Evolutionary conservation across 2,888 invertebrate genomes (phyloP).

Genomic region (Lacanobia oleracea): DNA sequence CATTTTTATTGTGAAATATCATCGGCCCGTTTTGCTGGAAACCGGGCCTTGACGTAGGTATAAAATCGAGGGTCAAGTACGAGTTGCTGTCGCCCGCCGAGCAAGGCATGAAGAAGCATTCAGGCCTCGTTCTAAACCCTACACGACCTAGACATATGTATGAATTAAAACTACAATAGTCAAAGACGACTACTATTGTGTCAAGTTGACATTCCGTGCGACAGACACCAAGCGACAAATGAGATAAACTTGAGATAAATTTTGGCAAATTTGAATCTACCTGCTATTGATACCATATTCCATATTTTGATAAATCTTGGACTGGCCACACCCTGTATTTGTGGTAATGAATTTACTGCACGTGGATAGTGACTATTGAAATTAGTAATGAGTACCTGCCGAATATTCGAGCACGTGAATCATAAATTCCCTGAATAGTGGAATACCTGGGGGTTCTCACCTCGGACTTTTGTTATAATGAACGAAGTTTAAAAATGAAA

Average conservation of each 20-base stretch:
- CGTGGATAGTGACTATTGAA: neutral
- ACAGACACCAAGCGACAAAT: neutral
- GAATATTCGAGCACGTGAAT: neutral
- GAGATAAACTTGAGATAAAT: too few species aligned
- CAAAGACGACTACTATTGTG: neutral
- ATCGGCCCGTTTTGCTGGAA: neutral
- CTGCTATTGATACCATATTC: too few species aligned
- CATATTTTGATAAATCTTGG: too few species aligned
- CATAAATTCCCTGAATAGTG: neutral
- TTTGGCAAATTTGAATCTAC: neutral
- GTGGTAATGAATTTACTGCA: too few species aligned
- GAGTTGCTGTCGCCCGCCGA: neutral
- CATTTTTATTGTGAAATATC: neutral
- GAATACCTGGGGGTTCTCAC: too few species aligned
- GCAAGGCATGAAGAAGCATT: neutral
- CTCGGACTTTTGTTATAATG: too few species aligned
- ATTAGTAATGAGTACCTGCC: neutral
- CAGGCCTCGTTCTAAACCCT: neutral
- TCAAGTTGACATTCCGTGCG: neutral
- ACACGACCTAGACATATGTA: neutral
- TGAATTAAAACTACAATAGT: too few species aligned
- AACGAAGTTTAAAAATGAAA: too few species aligned
- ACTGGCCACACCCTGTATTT: neutral
- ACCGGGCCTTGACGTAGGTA: neutral
- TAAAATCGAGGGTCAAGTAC: constrained; percentile 2